Evolutionary conservation across 2,888 invertebrate genomes (phyloP).

Genomic region (Melinaea menophilus): DNA sequence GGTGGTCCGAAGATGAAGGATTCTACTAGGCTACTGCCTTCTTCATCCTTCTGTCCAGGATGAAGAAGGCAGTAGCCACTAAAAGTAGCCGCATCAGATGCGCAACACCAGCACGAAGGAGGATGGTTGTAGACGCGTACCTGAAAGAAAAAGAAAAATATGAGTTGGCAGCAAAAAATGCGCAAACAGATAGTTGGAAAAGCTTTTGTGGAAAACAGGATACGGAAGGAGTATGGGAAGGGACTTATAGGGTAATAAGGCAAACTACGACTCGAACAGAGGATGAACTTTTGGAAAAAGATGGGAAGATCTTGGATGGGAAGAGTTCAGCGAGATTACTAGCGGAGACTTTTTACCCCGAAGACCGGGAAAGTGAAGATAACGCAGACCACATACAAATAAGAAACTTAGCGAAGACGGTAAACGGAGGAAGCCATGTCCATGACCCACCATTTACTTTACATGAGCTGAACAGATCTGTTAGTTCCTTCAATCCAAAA

Average conservation of each 20-base stretch:
- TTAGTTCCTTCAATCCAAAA: conserved; percentile 15
- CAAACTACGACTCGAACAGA: conserved; percentile 9
- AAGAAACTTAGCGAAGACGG: background rate
- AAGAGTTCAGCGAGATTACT: background rate
- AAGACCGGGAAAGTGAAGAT: background rate
- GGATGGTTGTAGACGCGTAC: conserved; percentile 14
- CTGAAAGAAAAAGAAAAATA: conserved; percentile 18
- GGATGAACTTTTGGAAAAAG: conserved; percentile 15
- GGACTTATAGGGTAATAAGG: conserved; percentile 3
- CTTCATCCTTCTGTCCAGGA: conserved; percentile 11
- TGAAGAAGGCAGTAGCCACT: conserved; percentile 17
- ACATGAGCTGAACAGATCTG: conserved; percentile 7
- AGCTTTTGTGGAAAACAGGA: conserved; percentile 22
- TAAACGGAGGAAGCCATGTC: background rate
- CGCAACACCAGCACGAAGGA: conserved; percentile 19
- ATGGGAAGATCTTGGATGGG: background rate
- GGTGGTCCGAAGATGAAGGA: conserved; percentile 29
- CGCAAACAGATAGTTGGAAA: conserved; percentile 19
- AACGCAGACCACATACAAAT: conserved; percentile 1
- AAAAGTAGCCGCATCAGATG: conserved; percentile 16
- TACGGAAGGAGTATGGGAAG: conserved; percentile 17
- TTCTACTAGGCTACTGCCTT: no score
- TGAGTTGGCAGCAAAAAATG: conserved; percentile 4
- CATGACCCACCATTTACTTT: conserved; percentile 18
- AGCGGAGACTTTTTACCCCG: conserved; percentile 14